Evolutionary conservation across 2,797 vertebrate genomes (phyloP).

Genomic region (Hozukius guyotensis): DNA sequence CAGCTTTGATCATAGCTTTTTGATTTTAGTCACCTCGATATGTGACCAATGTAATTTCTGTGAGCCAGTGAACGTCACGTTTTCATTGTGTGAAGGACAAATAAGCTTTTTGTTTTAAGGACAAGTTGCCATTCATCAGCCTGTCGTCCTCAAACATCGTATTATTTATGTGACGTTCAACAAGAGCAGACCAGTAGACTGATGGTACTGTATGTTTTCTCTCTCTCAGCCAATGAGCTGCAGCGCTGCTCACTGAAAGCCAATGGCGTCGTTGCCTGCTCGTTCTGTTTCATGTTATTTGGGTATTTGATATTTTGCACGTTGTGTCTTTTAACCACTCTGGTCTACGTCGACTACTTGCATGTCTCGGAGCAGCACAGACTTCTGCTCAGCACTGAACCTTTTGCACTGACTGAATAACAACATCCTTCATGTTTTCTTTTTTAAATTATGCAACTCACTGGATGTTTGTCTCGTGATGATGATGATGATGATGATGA

Average conservation of each 20-base stretch:
- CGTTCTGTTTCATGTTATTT: not conserved
- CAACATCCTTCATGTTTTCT: not conserved
- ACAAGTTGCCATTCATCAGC: constrained; percentile 1
- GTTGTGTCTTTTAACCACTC: constrained; percentile 26
- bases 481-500: not conserved
- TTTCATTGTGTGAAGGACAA: not conserved
- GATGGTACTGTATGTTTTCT: not conserved
- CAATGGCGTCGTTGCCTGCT: not conserved
- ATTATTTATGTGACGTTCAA: not conserved
- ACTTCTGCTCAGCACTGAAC: constrained; percentile 39
- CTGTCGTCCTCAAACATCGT: not conserved
- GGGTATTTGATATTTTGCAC: constrained; percentile 49
- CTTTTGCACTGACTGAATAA: constrained; percentile 55
- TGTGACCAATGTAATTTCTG: not conserved
- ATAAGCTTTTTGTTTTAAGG: not conserved
- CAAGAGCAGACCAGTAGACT: not conserved
- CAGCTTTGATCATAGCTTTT: not conserved
- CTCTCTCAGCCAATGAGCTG: not conserved
- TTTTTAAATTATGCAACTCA: constrained; percentile 45
- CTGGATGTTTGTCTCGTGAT: not conserved
- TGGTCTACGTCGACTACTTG: constrained; percentile 9
- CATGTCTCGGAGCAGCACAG: constrained; percentile 48
- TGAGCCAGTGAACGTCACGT: not conserved
- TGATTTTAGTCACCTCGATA: not conserved
- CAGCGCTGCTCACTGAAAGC: not conserved